Conservation (phyloP, 2,113 vertebrate genomes). For the Rallus limicola region DNA sequence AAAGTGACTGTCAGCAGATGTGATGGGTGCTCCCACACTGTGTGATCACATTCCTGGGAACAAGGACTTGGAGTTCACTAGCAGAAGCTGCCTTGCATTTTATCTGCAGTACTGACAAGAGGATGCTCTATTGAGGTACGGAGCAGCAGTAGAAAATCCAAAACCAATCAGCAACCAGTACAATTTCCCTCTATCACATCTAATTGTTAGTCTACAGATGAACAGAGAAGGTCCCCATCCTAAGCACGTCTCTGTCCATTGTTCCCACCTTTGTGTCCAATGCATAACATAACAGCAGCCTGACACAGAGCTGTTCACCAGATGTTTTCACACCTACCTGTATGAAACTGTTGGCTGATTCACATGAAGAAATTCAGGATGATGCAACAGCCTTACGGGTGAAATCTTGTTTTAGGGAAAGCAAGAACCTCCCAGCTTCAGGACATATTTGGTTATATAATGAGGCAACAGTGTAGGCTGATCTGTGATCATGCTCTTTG, state of each 20-base stretch:
- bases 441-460: not conserved
- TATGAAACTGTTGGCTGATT: not conserved
- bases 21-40: not conserved
- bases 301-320: not conserved
- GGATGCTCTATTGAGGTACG: accelerated
- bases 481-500: accelerated
- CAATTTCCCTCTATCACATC: not conserved
- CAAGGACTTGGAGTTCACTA: not conserved
- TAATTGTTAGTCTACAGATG: not conserved
- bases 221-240: not conserved
- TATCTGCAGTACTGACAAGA: not conserved
- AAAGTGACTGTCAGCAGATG: not conserved
- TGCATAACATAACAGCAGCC: not conserved
- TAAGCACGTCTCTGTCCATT: not conserved
- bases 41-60: not conserved
- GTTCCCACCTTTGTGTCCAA: not conserved
- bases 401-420: not conserved
- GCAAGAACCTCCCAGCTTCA: not conserved
- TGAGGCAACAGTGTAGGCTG: accelerated
- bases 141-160: not conserved
- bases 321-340: not conserved
- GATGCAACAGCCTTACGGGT: not conserved
- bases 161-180: not conserved
- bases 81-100: not conserved
- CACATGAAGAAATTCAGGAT: not conserved